Evolutionary conservation across 2,888 invertebrate genomes (phyloP).

Genomic region (Eupithecia subfuscata): DNA sequence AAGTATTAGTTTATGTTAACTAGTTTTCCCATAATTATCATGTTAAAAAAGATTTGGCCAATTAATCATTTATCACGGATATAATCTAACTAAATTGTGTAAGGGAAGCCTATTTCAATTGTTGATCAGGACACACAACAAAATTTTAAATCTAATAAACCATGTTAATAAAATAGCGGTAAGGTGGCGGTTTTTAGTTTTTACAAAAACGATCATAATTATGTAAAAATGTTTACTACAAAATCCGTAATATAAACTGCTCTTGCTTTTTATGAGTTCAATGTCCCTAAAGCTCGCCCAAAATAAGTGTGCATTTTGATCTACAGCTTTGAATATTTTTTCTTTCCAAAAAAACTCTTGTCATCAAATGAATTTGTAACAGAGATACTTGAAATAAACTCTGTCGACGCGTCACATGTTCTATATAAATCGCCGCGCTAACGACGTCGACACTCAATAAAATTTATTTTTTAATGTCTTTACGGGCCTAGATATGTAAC

Average conservation of each 20-base stretch:
- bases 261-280: conserved; percentile 11
- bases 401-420: conserved; percentile 72
- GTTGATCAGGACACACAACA: too few relatives aligned
- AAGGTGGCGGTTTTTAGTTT: too few relatives aligned
- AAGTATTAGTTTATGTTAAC: not conserved
- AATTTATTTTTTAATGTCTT: conserved; percentile 71
- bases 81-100: too few relatives aligned
- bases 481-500: conserved; percentile 62
- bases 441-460: conserved; percentile 72
- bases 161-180: too few relatives aligned
- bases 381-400: conserved; percentile 63
- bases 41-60: not conserved
- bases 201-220: too few relatives aligned
- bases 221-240: too few relatives aligned
- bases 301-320: conserved; percentile 9
- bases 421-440: conserved; percentile 72
- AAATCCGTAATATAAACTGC: not conserved
- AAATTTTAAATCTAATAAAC: too few relatives aligned
- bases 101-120: too few relatives aligned
- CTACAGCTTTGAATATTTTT: conserved; percentile 45
- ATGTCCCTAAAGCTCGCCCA: conserved; percentile 1
- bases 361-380: conserved; percentile 66
- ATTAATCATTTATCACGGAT: too few relatives aligned
- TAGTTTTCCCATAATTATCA: too few relatives aligned
- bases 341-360: conserved; percentile 46